Evolutionary conservation across 2,797 vertebrate species (phyloP).

Genomic region (Arnoldichthys spilopterus): DNA sequence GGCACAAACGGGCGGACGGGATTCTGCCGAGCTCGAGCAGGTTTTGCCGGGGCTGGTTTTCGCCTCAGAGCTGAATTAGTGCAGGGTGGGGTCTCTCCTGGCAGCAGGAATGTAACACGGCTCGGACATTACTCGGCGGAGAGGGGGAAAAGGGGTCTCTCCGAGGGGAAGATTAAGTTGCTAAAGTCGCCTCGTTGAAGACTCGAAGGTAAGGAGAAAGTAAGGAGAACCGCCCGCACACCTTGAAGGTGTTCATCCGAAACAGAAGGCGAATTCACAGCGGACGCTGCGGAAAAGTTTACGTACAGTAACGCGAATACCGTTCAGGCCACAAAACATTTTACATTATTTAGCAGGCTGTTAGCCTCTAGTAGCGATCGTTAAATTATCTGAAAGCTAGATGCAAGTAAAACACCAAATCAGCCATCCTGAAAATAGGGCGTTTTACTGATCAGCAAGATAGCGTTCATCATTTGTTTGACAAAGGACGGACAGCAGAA

Average conservation of each 20-base stretch:
- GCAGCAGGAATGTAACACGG: slow-evolving; percentile 53
- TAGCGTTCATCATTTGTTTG: slow-evolving; percentile 12
- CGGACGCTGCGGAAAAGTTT: slow-evolving; percentile 5
- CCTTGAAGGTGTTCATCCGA: neutral
- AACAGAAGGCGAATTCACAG: neutral
- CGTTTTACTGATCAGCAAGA: slow-evolving; percentile 11
- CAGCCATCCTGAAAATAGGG: neutral
- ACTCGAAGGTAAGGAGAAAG: slow-evolving; percentile 50
- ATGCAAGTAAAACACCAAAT: neutral
- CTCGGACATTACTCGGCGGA: slow-evolving; percentile 42
- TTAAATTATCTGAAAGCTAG: neutral
- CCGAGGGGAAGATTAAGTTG: slow-evolving; percentile 26
- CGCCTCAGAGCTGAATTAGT: slow-evolving; percentile 48
- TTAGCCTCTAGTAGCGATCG: neutral
- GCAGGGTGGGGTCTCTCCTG: slow-evolving; percentile 52
- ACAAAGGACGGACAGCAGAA: neutral
- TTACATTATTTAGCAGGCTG: neutral
- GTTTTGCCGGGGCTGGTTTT: slow-evolving; percentile 57
- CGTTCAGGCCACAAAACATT: neutral
- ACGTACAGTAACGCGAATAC: neutral
- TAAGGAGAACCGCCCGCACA: neutral
- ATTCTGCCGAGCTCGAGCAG: slow-evolving; percentile 54
- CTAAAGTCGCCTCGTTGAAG: neutral
- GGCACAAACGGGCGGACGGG: slow-evolving; percentile 41
- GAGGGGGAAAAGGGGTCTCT: slow-evolving; percentile 32